A percentile compares a stretch with the other conserved stretches of the same genome.
phyloP scores from a whole-genome alignment of 2,113 vertebrate species.

The Onychostoma macrolepis region DNA sequence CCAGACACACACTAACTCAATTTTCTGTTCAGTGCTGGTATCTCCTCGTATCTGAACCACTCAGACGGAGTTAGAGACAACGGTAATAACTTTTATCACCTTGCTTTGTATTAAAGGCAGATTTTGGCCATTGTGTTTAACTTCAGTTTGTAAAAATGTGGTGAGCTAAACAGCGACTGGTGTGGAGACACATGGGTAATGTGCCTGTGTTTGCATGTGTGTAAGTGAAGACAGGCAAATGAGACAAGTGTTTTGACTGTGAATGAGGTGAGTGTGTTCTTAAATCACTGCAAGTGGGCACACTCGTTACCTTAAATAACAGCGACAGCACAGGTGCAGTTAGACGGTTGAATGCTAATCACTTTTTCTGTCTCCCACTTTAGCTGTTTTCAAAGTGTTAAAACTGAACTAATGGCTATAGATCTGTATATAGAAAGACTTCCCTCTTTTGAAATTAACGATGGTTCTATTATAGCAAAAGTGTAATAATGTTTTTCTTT shows the following conservation, averaged over 20 bases:
- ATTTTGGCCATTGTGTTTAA: background rate
- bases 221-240: constrained; percentile 11
- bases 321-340: constrained; percentile 43
- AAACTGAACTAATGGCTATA: constrained; percentile 45
- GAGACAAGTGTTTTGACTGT: constrained; percentile 19
- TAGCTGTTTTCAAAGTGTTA: constrained; percentile 24
- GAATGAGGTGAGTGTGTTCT: constrained; percentile 23
- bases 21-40: constrained; percentile 4
- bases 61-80: background rate
- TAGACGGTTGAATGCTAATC: constrained; percentile 28
- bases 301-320: constrained; percentile 39
- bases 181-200: background rate
- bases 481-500: too few relatives aligned
- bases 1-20: background rate
- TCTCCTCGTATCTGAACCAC: background rate
- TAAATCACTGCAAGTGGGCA: constrained; percentile 35
- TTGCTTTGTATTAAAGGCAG: background rate
- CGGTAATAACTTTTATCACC: background rate
- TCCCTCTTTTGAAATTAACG: too few relatives aligned
- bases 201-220: constrained; percentile 3
- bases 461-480: too few relatives aligned
- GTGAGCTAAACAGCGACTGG: background rate
- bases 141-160: background rate
- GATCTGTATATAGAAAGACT: background rate
- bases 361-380: background rate